Evolutionary conservation across 1,140 invertebrate species (phyloP).

Genomic region (Drosophila santomea): DNA sequence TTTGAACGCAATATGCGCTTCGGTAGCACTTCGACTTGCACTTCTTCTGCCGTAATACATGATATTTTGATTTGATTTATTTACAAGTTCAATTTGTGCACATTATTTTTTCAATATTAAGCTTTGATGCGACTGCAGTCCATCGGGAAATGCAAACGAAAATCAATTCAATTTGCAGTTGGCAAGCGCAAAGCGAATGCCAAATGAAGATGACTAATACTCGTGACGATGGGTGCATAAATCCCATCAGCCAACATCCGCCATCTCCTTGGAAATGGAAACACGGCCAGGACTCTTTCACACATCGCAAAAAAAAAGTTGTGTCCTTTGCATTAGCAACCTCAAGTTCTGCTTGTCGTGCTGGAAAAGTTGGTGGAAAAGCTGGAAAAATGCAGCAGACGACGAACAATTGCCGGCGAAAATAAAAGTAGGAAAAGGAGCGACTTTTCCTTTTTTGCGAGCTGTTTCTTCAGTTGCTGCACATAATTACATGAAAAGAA

Average conservation of each 20-base stretch:
- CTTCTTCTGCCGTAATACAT: constrained; percentile 48
- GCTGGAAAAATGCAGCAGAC: constrained; percentile 35
- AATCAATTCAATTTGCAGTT: constrained; percentile 50
- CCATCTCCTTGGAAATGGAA: neutral
- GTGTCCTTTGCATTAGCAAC: constrained; percentile 28
- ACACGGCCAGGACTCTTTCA: constrained; percentile 1
- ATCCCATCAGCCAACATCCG: neutral
- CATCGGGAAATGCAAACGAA: constrained; percentile 42
- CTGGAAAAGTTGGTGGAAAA: constrained; percentile 33
- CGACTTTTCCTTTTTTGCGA: constrained; percentile 30
- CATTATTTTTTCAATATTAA: constrained; percentile 73
- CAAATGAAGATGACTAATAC: constrained; percentile 41
- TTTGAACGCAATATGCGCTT: constrained; percentile 62
- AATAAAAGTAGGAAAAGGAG: constrained; percentile 19
- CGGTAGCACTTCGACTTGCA: constrained; percentile 24
- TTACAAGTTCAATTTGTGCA: constrained; percentile 80
- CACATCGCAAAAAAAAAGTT: constrained; percentile 29
- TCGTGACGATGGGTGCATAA: constrained; percentile 4
- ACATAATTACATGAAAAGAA: constrained; percentile 79
- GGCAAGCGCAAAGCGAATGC: constrained; percentile 41
- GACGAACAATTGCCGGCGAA: constrained; percentile 43
- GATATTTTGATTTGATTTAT: constrained; percentile 80
- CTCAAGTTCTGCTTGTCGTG: constrained; percentile 28
- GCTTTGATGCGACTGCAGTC: constrained; percentile 39
- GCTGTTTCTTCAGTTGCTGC: constrained; percentile 49